phyloP scores from a whole-genome alignment of 2,797 vertebrate species.

The Myripristis murdjan region DNA sequence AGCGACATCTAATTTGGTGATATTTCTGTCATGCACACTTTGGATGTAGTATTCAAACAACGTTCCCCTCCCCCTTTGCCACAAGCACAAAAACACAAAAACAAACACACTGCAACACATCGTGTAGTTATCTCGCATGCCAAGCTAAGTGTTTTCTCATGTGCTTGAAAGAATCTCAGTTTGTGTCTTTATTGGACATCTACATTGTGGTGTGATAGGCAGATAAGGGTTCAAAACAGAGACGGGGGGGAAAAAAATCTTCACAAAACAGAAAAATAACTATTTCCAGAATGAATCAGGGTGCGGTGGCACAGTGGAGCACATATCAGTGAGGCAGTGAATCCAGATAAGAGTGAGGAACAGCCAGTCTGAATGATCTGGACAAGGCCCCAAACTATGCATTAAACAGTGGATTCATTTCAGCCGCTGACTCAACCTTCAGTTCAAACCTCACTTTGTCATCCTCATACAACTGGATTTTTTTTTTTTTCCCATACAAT shows the following conservation, averaged over 20 bases:
- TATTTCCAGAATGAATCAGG: slow-evolving; percentile 43
- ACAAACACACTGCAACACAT: slow-evolving; percentile 59
- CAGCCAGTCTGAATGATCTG: slow-evolving; percentile 54
- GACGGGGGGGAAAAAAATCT: slow-evolving; percentile 24
- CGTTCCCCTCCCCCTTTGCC: slow-evolving; percentile 73
- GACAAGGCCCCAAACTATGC: slow-evolving; percentile 45
- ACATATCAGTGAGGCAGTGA: slow-evolving; percentile 28
- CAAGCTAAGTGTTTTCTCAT: slow-evolving; percentile 56
- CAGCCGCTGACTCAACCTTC: slow-evolving; percentile 42
- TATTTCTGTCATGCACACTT: slow-evolving; percentile 84
- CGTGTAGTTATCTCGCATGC: slow-evolving; percentile 54
- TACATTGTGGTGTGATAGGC: slow-evolving; percentile 40
- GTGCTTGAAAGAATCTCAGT: slow-evolving; percentile 51
- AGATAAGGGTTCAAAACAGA: slow-evolving; percentile 57
- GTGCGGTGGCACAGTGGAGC: slow-evolving; percentile 19
- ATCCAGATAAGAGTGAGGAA: slow-evolving; percentile 55
- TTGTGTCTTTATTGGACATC: slow-evolving; percentile 57
- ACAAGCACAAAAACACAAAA: slow-evolving; percentile 66
- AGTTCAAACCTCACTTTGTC: neutral
- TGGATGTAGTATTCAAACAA: slow-evolving; percentile 81
- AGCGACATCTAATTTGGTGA: slow-evolving; percentile 85
- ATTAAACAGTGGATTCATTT: slow-evolving; percentile 44
- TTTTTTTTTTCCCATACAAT: too few relatives aligned
- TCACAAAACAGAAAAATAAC: slow-evolving; percentile 20
- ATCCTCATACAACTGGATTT: neutral